A percentile compares a stretch with the other conserved stretches of the same genome.
Conservation (phyloP, 1,140 invertebrate species). For the Caerostris extrusa region DNA sequence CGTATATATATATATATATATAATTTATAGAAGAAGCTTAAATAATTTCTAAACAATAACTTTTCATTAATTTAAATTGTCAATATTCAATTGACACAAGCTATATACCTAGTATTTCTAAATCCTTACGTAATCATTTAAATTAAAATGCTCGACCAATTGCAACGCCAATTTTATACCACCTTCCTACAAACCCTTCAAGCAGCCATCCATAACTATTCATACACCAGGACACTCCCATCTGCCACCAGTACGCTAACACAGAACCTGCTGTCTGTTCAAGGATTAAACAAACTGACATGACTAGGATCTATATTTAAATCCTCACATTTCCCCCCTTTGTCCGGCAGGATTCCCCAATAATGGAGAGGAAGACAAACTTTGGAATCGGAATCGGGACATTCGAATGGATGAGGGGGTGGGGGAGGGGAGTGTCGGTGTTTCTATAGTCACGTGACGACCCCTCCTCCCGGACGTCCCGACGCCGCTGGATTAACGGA, state of each 20-base stretch:
- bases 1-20: no score
- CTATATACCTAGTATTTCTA: no score
- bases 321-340: neutral
- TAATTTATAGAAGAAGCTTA: no score
- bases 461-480: neutral
- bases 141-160: no score
- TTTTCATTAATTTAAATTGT: no score
- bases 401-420: neutral
- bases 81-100: no score
- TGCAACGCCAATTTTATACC: no score
- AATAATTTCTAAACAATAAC: no score
- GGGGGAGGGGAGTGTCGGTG: constrained; percentile 4
- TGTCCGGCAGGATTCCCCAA: no score
- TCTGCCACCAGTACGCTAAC: neutral
- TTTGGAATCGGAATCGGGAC: neutral
- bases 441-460: constrained; percentile 34
- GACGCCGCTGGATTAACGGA: constrained; percentile 46
- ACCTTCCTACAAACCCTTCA: no score
- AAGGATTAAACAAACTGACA: constrained; percentile 52
- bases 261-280: neutral
- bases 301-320: neutral
- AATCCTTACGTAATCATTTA: no score
- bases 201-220: no score
- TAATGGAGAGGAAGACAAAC: constrained; percentile 57
- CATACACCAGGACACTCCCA: neutral